These are phyloP conservation scores for Thalassophryne amazonica DNA, from an alignment of 2,797 vertebrate species.

Conservation along the genomic window DNA sequence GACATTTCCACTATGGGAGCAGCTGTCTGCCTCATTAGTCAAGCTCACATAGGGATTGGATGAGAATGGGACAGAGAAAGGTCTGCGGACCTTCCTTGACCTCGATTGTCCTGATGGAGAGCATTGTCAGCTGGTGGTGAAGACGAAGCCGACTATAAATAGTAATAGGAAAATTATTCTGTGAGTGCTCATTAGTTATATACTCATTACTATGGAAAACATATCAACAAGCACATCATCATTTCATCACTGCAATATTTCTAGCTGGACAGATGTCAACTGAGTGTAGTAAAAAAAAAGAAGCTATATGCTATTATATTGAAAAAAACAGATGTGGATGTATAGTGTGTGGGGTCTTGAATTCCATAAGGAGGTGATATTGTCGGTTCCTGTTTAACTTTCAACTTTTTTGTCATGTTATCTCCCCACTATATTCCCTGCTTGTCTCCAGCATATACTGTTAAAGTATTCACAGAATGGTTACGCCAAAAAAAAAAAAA, in stretches of 20 bases:
- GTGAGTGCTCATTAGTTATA: conserved; percentile 16
- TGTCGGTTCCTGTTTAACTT: conserved; percentile 23
- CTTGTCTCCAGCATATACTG: conserved; percentile 11
- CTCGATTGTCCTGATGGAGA: conserved; percentile 52
- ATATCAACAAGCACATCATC: conserved; percentile 9
- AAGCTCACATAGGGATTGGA: conserved; percentile 44
- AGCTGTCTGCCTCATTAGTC: conserved; percentile 73
- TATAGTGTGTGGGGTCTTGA: not conserved
- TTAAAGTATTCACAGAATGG: conserved; percentile 15
- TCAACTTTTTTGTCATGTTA: conserved; percentile 7
- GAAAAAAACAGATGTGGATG: conserved; percentile 2
- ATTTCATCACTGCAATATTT: conserved; percentile 25
- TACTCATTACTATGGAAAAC: conserved; percentile 27
- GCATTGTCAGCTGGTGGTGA: conserved; percentile 39
- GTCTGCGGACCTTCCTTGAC: conserved; percentile 62
- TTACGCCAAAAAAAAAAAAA: conserved; percentile 4
- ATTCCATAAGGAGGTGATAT: conserved; percentile 19
- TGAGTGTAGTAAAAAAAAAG: too few species aligned
- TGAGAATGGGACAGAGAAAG: conserved; percentile 52
- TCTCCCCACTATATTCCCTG: conserved; percentile 5
- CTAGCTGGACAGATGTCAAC: conserved; percentile 6
- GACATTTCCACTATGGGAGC: conserved; percentile 61
- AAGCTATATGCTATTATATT: too few species aligned
- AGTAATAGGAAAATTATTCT: conserved; percentile 16
- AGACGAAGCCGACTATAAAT: conserved; percentile 47